A percentile compares a stretch with the other conserved stretches of the same genome.
These are phyloP conservation scores for Masticophis lateralis DNA, from an alignment of 2,797 vertebrate genomes.

Conservation along the genomic window DNA sequence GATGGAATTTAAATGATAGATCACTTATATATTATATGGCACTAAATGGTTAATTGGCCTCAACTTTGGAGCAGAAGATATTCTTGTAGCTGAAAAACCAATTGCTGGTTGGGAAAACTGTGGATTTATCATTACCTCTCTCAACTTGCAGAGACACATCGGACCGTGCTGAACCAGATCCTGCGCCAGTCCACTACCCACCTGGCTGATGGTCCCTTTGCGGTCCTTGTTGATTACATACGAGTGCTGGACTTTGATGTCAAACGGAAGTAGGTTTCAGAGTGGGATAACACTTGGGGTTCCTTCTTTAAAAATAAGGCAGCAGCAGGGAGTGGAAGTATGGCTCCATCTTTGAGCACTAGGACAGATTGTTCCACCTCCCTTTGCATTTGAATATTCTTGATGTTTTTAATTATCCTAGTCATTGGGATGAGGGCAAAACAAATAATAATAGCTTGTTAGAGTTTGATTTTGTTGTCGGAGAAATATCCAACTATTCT, in stretches of 20 bases:
- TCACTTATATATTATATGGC: neutral
- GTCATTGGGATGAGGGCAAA: neutral
- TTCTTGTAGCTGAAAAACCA: neutral
- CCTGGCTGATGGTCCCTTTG: slow-evolving; percentile 91
- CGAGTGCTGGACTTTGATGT: slow-evolving; percentile 95
- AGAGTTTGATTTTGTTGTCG: neutral
- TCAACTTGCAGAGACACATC: slow-evolving; percentile 82
- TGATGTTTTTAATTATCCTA: neutral
- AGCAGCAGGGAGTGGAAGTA: neutral
- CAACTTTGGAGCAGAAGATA: neutral
- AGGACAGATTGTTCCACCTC: neutral
- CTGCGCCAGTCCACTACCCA: slow-evolving; percentile 93
- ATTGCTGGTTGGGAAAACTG: neutral
- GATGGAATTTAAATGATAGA: too few relatives aligned
- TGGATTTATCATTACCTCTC: neutral
- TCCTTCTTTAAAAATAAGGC: neutral
- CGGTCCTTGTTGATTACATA: slow-evolving; percentile 94
- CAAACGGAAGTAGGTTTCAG: slow-evolving; percentile 86
- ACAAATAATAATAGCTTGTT: neutral
- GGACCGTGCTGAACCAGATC: slow-evolving; percentile 95
- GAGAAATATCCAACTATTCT: neutral
- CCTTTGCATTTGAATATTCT: neutral
- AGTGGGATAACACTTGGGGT: neutral
- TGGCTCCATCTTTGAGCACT: neutral
- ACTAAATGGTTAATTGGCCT: neutral